phyloP scores from a whole-genome alignment of 2,888 invertebrate genomes.

The Thereva unica region DNA sequence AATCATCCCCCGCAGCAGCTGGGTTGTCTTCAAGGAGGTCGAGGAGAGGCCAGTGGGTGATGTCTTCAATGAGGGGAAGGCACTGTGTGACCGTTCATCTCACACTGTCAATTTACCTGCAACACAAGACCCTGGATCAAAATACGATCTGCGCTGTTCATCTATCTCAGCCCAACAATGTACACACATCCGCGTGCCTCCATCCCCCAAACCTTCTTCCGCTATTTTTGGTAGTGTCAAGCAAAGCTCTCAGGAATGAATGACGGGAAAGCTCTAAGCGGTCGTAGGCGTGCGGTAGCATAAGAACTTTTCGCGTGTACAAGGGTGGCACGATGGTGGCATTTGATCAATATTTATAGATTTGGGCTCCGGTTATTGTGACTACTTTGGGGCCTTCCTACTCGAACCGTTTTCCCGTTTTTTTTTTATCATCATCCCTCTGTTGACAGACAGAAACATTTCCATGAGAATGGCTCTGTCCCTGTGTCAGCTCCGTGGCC shows the following conservation, averaged over 20 bases:
- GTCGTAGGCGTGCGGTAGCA: constrained; percentile 20
- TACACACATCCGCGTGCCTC: no score
- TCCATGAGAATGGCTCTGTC: constrained; percentile 15
- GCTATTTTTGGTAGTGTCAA: neutral
- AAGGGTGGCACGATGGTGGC: constrained; percentile 13
- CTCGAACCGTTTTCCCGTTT: constrained; percentile 2
- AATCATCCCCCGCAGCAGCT: neutral
- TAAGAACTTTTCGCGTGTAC: constrained; percentile 33
- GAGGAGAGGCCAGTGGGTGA: no score
- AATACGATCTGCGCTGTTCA: no score
- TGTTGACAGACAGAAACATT: constrained; percentile 23
- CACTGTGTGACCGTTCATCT: no score
- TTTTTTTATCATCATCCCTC: constrained; percentile 17
- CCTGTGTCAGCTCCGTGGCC: neutral
- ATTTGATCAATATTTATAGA: constrained; percentile 34
- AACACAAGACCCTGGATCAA: no score
- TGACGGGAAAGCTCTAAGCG: neutral
- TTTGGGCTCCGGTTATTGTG: constrained; percentile 29
- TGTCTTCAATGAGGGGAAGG: no score
- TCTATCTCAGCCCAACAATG: no score
- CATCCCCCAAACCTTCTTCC: neutral
- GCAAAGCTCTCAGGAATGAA: constrained; percentile 5
- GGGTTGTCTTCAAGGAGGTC: no score
- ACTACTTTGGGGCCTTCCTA: constrained; percentile 23
- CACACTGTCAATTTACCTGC: no score